Evolutionary conservation across 1,140 invertebrate species (phyloP), one percentile per base, ranked within the genome.

Genomic region (Tetramorium simillimum): DNA sequence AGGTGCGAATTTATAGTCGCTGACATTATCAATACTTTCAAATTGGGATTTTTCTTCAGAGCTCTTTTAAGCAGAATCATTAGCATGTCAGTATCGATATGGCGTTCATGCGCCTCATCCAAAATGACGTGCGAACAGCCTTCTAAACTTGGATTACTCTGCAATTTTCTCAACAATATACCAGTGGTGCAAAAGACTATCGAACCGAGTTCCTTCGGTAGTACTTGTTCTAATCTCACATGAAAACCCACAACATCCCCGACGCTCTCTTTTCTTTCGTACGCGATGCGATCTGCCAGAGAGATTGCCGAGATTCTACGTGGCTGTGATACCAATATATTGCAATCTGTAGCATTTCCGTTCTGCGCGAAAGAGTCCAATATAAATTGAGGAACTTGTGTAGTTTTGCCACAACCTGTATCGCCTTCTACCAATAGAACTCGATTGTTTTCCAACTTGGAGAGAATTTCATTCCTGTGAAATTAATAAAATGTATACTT

Each of bases 371-470:
- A 98, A 91, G 97, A 95, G 94, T 99, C 98, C 18, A 99, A 93
- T 88, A 99, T 97, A 92, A 97, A 99, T 94, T 99, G 99, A 1
- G 98, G 98, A 28, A 99, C 97, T 96, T 98, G 97, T 0, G 98
- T 99, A 89, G 97, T 98, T 95, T 99, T 99, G 21, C 98, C 98
- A 92, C 98, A 98, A 18, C 98, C 98, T 2, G 98, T 98, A 90
- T 98, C 97, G 10, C 98, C 98, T 90, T 97, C 97, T 78, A 98
- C 97, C 12, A 98, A 96, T 60, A 98, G 94, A 7, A 98, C 96
- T 94, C 96, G 95, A 92, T 95, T 92, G 10, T 93, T 85, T 51
- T 92, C 49, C 14, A 95, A 21, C 14, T 77, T 18, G 80, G 86
- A 9, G 91, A 88, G 18, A 89, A 94, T 93, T 91, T 92, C 49